phyloP scores from a whole-genome alignment of 2,888 invertebrate genomes.

The Eremobia ochroleuca region DNA sequence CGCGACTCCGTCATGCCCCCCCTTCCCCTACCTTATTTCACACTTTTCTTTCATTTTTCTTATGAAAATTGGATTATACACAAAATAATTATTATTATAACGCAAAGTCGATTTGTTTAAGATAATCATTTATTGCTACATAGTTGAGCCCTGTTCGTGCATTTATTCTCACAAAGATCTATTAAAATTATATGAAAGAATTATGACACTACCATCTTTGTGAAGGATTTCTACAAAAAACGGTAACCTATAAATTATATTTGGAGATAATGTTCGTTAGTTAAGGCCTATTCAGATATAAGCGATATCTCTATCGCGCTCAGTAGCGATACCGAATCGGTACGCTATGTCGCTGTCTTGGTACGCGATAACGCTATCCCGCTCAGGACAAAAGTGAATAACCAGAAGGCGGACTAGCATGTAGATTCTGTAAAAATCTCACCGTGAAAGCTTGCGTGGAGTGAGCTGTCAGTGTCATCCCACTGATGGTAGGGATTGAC shows the following conservation, averaged over 20 bases:
- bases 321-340: background rate
- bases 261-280: background rate
- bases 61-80: background rate
- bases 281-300: background rate
- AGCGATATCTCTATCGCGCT: background rate
- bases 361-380: too few species aligned
- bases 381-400: too few species aligned
- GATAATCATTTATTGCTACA: constrained; percentile 1
- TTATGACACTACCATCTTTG: background rate
- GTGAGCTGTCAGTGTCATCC: too few species aligned
- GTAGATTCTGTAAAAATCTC: too few species aligned
- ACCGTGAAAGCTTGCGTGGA: too few species aligned
- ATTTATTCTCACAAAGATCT: background rate
- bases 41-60: background rate
- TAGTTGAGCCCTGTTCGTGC: background rate
- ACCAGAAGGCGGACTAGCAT: background rate
- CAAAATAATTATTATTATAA: too few species aligned
- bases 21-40: too few species aligned
- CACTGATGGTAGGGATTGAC: too few species aligned
- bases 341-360: too few species aligned
- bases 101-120: background rate
- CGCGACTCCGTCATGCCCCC: too few species aligned
- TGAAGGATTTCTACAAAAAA: background rate
- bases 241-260: background rate
- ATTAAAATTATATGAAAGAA: background rate